Base-by-base conservation (phyloP, 2,113 vertebrate genomes). In the Microcebus ravelobensis region DNA sequence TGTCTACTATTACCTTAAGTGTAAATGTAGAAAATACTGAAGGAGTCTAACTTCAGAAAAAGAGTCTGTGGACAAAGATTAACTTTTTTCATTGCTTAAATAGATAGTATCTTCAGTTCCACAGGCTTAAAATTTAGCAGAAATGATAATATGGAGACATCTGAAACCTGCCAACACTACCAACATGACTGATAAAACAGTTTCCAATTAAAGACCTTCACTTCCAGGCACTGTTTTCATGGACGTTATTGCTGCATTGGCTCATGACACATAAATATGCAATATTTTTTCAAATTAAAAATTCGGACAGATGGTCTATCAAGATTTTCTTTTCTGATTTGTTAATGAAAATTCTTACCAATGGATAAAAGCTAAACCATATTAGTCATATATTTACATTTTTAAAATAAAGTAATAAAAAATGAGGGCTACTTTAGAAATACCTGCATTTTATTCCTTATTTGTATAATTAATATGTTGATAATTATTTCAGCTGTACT, bases 281-380 rank as follows among this genome's bases (percentile, higher is more conserved):
- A 89, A 83, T 67, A 57, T 84, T 79, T 48, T 68, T 80, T 34
- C 48, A 89, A 93, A 87, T 8, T 36, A 77, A 86, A 90, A 70
- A 73, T 70, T 80, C 14, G 8, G 17, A 59, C 48, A 91, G 36
- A 94, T 92, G 18, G 34, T 67, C 67, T 79, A 68, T 65, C 31
- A 90, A 73, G 20, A 77, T 63, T 79, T 83, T 74, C 14, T 90
- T 97, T 81, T 55, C 36, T 92, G 74, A 82, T 90, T 71, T 92
- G 10, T 29, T 88, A 87, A 80, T 73, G 25, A 84, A 63, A 1
- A 70, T 70, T 81, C 31, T 85, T 88, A 81, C 18, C 39, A 63
- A 55, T 76, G 17, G 96, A 73, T 92, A 87, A 81, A 39, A 92
- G 65, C 57, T 87, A 83, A 87, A n/a, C 5, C 17, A 39, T 39